phyloP scores from a whole-genome alignment of 30 jellyfish, hydroid and myxozoan genomes.

The Chrysaora quinquecirrha region DNA sequence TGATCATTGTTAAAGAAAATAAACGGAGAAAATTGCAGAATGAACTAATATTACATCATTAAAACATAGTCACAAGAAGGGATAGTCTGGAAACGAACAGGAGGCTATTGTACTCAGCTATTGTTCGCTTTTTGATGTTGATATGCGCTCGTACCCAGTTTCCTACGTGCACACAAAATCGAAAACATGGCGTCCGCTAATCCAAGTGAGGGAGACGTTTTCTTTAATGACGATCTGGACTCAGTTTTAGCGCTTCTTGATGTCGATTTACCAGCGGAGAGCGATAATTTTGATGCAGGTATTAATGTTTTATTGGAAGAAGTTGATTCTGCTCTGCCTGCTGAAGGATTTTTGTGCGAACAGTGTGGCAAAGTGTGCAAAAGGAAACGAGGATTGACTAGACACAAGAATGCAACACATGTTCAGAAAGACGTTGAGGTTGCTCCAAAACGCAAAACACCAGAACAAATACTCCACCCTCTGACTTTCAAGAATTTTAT shows the following conservation, averaged over 20 bases:
- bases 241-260: slow-evolving; percentile 32
- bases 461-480: slow-evolving; percentile 58
- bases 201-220: no score
- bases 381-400: slow-evolving; percentile 32
- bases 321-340: neutral
- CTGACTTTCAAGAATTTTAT: slow-evolving; percentile 11
- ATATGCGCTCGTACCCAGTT: no score
- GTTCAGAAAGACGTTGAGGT: neutral
- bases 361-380: slow-evolving; percentile 39
- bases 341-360: slow-evolving; percentile 40
- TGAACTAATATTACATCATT: no score
- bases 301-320: slow-evolving; percentile 42
- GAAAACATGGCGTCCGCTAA: no score
- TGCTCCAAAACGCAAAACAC: neutral
- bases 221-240: no score
- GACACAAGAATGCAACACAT: slow-evolving; percentile 36
- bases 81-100: slow-evolving; percentile 2
- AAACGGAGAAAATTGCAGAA: no score
- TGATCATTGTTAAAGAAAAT: no score
- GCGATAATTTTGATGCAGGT: neutral
- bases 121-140: no score
- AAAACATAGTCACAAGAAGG: neutral
- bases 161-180: no score
- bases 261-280: slow-evolving; percentile 15
- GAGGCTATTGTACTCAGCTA: no score